These are phyloP conservation scores for Leucophenga montana DNA, from an alignment of 2,888 invertebrate species.

Conservation along the genomic window DNA sequence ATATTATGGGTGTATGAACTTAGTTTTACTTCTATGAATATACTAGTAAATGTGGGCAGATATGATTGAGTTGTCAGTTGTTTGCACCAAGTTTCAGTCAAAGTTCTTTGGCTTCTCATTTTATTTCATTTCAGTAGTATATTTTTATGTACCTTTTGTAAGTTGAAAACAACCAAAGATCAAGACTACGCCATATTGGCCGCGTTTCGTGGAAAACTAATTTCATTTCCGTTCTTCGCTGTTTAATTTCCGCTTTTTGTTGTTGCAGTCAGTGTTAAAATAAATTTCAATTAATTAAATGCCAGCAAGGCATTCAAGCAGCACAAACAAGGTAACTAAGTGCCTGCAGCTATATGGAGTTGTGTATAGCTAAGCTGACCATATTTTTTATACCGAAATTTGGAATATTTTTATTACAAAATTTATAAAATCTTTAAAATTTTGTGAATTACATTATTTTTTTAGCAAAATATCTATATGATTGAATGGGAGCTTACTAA, in stretches of 20 bases:
- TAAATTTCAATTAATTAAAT: conserved; percentile 63
- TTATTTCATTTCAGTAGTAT: neutral
- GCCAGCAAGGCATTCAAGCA: conserved; percentile 24
- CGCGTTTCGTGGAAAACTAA: conserved; percentile 41
- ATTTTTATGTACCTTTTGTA: conserved; percentile 1
- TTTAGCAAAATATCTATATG: too few relatives aligned
- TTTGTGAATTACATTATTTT: too few relatives aligned
- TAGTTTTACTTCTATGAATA: neutral
- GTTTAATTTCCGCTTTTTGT: conserved; percentile 57
- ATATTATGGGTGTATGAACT: neutral
- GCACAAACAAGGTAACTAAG: conserved; percentile 15
- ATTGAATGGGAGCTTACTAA: too few relatives aligned
- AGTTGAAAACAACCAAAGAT: neutral
- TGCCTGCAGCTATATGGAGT: conserved; percentile 4
- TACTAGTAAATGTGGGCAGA: conserved; percentile 1
- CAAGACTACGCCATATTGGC: conserved; percentile 34
- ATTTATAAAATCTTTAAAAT: too few relatives aligned
- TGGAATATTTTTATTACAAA: too few relatives aligned
- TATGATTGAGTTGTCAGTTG: conserved; percentile 38
- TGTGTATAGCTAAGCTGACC: too few relatives aligned
- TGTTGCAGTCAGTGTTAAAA: conserved; percentile 35
- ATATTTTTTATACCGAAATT: too few relatives aligned
- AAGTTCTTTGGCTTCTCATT: conserved; percentile 33
- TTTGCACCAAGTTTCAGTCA: conserved; percentile 37
- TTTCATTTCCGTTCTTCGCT: conserved; percentile 59